Evolutionary conservation across 30 jellyfish, hydroid and myxozoan species (phyloP), one percentile per base, ranked within the genome.

Genomic region (Pelagia noctiluca): DNA sequence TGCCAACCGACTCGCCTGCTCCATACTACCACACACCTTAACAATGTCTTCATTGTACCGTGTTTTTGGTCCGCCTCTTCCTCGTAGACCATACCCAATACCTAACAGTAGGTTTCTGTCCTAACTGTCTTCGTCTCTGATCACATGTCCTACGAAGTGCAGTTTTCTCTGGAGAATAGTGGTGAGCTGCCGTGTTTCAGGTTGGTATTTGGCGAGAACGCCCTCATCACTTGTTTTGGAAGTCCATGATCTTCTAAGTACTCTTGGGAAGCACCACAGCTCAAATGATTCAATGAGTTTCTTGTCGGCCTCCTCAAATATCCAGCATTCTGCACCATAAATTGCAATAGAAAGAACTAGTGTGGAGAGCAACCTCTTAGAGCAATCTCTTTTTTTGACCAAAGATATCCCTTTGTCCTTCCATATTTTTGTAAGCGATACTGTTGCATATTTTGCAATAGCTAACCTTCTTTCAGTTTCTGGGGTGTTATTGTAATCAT

Each of bases 391-490:
- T 57, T 73, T 73, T 73, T 50, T 73, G 32, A 37, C 38, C 2
- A 22, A 22, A 21, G 53, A 22, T 22, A 73, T 73, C 34, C 54
- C 26, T 49, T 73, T 73, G 25, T 26, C 85, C 61, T 73, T 73
- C 85, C 73, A 47, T 13, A 48, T 73, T 21, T 73, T 73, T n/a
- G 52, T 73, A 26, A 48, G 65, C 50, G 85, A 47, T 24, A 49
- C 73, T 22, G 61, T 73, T 23, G 85, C 85, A 49, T 49, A 47
- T 73, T 63, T 73, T 47, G 85, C 85, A 22, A 73, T 73, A 1
- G 32, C 57, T 46, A 73, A 25, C 31, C 85, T 73, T 73, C 53
- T 30, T 62, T 32, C 52, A 7, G 50, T 16, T 73, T 73, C 85
- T 46, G 22, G 7, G 21, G 53, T 47, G 85, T 73, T 57, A 32